A percentile compares a stretch with the other conserved stretches of the same genome.
Evolutionary conservation across 2,888 invertebrate species (phyloP).

Genomic region (Endomychus coccineus): DNA sequence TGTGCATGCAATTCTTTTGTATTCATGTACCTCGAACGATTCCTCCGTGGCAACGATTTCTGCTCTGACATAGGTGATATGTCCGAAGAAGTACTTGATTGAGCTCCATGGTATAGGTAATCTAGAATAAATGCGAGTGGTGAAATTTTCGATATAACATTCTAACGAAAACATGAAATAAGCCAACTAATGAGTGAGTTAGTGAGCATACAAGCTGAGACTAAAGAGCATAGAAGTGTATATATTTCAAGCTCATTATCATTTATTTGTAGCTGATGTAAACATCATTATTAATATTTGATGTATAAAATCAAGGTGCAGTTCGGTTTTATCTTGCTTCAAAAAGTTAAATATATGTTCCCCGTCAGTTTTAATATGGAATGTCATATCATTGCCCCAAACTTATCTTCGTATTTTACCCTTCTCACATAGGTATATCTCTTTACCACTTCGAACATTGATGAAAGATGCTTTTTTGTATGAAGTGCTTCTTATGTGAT

Average conservation of each 20-base stretch:
- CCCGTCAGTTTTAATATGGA: too few species aligned
- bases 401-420: too few species aligned
- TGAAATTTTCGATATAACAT: not conserved
- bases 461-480: too few species aligned
- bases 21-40: constrained; percentile 54
- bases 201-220: constrained; percentile 1
- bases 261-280: constrained; percentile 3
- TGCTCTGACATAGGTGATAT: constrained; percentile 72
- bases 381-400: too few species aligned
- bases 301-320: not conserved
- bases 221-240: constrained; percentile 1
- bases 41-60: constrained; percentile 64
- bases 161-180: not conserved
- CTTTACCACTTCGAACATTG: too few species aligned
- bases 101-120: constrained; percentile 68
- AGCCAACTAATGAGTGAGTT: constrained; percentile 1
- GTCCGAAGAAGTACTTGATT: constrained; percentile 70
- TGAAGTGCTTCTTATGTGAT: too few species aligned
- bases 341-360: too few species aligned
- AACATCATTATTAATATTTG: not conserved
- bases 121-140: constrained; percentile 45
- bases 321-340: too few species aligned
- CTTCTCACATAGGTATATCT: too few species aligned
- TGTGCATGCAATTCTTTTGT: constrained; percentile 24
- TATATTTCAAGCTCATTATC: constrained; percentile 5